A percentile compares a stretch with the other conserved stretches of the same genome.
phyloP scores from a whole-genome alignment of 2,797 vertebrate species.

The Spea hammondii region DNA sequence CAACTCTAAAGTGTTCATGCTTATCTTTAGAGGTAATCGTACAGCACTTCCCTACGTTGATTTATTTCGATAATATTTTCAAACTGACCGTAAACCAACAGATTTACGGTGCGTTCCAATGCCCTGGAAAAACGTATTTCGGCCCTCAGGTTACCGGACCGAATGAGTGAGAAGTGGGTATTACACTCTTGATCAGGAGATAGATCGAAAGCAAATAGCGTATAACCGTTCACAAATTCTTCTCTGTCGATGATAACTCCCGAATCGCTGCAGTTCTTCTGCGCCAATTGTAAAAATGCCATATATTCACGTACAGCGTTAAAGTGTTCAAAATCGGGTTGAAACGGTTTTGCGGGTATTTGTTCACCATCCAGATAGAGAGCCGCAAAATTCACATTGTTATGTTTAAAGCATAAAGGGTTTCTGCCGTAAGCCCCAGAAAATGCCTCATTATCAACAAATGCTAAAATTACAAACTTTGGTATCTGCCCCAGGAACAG shows the following conservation, averaged over 20 bases:
- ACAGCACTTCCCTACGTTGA: neutral
- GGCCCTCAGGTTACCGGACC: neutral
- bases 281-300: neutral
- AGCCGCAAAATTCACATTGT: neutral
- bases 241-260: neutral
- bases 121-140: neutral
- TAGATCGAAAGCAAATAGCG: constrained; percentile 21
- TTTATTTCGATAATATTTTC: constrained; percentile 2
- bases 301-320: neutral
- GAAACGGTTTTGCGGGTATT: neutral
- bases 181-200: neutral
- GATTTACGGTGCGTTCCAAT: neutral
- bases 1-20: neutral
- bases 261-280: neutral
- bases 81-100: neutral
- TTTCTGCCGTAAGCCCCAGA: neutral
- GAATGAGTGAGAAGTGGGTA: neutral
- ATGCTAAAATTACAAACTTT: neutral
- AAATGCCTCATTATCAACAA: neutral
- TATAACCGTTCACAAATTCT: neutral
- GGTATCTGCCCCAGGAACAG: constrained; percentile 9
- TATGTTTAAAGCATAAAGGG: neutral
- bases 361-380: neutral
- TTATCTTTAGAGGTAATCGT: neutral
- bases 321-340: neutral